Conservation (phyloP, 2,113 vertebrate species). For the Aphyosemion australe region DNA sequence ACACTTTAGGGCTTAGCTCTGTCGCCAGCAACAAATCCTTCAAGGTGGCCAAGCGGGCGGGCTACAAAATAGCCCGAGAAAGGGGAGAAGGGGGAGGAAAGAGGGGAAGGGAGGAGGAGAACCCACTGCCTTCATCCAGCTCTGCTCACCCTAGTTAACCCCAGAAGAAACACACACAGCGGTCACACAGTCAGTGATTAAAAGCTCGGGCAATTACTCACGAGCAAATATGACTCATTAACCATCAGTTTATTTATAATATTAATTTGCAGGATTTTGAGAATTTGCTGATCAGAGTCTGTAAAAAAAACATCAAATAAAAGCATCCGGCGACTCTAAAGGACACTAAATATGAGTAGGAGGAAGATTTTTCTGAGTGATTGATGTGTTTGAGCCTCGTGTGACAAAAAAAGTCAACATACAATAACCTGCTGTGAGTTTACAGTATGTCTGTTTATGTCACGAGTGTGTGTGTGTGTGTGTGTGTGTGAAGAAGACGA, state of each 20-base stretch:
- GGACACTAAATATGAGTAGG: too few relatives aligned
- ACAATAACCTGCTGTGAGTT: background rate
- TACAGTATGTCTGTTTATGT: conserved; percentile 3
- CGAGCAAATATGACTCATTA: conserved; percentile 17
- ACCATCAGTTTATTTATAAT: conserved; percentile 12
- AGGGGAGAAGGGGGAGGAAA: conserved; percentile 10
- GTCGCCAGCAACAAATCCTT: conserved; percentile 68
- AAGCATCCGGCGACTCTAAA: too few relatives aligned
- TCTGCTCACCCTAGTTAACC: conserved; percentile 66
- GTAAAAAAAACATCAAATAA: background rate
- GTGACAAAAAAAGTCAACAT: background rate
- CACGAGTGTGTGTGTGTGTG: background rate
- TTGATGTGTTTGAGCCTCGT: background rate
- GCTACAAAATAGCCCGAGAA: conserved; percentile 36
- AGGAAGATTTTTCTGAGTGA: too few relatives aligned
- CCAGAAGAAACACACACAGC: conserved; percentile 35
- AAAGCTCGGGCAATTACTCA: conserved; percentile 23
- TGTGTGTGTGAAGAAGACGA: conserved; percentile 52
- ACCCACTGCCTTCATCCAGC: conserved; percentile 51
- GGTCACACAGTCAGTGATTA: conserved; percentile 26
- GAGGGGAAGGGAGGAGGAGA: conserved; percentile 45
- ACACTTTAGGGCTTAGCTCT: conserved; percentile 66
- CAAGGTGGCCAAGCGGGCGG: conserved; percentile 66
- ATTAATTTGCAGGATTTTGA: conserved; percentile 1
- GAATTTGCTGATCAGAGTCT: background rate